phyloP scores from a whole-genome alignment of 1,140 invertebrate genomes.

The Drosophila insularis region DNA sequence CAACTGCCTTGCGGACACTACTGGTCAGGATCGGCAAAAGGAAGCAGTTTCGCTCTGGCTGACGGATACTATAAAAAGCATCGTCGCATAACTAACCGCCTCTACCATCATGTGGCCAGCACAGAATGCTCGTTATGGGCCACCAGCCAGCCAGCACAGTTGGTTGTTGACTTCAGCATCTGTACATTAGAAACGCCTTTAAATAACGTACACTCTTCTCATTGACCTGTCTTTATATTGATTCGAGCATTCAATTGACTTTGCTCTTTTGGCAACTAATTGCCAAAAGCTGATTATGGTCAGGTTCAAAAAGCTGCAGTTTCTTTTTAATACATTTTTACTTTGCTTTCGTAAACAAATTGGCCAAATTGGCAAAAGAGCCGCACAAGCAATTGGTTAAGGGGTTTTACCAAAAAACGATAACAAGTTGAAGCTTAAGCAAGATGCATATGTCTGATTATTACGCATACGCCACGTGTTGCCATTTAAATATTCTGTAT shows the following conservation, averaged over 20 bases:
- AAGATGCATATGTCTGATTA: neutral
- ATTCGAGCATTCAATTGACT: conserved; percentile 24
- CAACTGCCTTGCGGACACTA: neutral
- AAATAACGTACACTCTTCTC: neutral
- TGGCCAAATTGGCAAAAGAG: neutral
- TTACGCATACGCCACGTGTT: no score
- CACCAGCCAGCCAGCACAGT: no score
- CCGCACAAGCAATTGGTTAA: neutral
- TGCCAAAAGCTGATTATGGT: conserved; percentile 15
- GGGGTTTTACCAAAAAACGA: neutral
- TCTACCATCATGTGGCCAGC: no score
- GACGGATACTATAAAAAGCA: neutral
- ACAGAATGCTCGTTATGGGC: no score
- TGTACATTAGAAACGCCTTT: no score
- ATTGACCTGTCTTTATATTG: conserved; percentile 30
- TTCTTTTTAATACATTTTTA: neutral
- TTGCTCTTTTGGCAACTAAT: conserved; percentile 28
- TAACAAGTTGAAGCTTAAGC: neutral
- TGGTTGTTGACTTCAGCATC: no score
- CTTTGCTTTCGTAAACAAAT: conserved; percentile 3
- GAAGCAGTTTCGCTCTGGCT: neutral
- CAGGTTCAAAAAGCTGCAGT: neutral
- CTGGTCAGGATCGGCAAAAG: conserved; percentile 12
- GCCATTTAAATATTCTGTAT: no score
- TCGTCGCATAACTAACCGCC: conserved; percentile 32